These are phyloP conservation scores for Silvanus unidentatus DNA, from an alignment of 2,888 invertebrate species.

Conservation along the genomic window DNA sequence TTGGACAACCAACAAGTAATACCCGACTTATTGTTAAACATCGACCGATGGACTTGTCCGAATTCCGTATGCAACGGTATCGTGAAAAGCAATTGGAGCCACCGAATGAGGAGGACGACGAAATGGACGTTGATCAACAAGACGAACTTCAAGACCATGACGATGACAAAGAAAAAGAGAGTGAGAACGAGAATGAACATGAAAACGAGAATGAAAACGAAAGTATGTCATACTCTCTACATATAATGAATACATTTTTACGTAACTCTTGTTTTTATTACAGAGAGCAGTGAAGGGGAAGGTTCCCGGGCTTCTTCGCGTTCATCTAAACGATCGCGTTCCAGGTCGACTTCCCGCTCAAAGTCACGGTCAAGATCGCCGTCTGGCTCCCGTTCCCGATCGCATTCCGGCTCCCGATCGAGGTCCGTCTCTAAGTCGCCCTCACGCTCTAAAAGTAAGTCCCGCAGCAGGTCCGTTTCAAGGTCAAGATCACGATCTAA, in stretches of 20 bases:
- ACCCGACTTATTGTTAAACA: slow-evolving; percentile 87
- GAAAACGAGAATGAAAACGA: slow-evolving; percentile 26
- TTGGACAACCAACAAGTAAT: slow-evolving; percentile 59
- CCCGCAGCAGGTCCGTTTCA: slow-evolving; percentile 38
- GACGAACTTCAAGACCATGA: slow-evolving; percentile 50
- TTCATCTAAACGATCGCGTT: slow-evolving; percentile 29
- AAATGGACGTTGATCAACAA: slow-evolving; percentile 48
- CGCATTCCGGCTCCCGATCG: slow-evolving; percentile 36
- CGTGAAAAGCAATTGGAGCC: slow-evolving; percentile 87
- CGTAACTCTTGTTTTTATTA: too few species aligned
- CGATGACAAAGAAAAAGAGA: slow-evolving; percentile 38
- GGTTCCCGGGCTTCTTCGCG: slow-evolving; percentile 35
- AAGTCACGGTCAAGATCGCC: slow-evolving; percentile 37
- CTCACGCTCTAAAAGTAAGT: slow-evolving; percentile 24
- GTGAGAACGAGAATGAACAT: slow-evolving; percentile 37
- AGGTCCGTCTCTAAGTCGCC: slow-evolving; percentile 26
- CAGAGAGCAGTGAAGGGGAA: slow-evolving; percentile 42
- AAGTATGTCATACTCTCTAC: slow-evolving; percentile 5
- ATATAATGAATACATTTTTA: too few species aligned
- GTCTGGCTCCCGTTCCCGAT: slow-evolving; percentile 37
- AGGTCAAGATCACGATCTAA: slow-evolving; percentile 37
- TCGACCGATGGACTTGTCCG: slow-evolving; percentile 75
- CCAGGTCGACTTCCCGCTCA: slow-evolving; percentile 34
- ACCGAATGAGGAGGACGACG: slow-evolving; percentile 59
- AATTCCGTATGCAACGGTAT: slow-evolving; percentile 80